Conservation (phyloP, 2,113 vertebrate species). For the Aplodontia rufa region DNA sequence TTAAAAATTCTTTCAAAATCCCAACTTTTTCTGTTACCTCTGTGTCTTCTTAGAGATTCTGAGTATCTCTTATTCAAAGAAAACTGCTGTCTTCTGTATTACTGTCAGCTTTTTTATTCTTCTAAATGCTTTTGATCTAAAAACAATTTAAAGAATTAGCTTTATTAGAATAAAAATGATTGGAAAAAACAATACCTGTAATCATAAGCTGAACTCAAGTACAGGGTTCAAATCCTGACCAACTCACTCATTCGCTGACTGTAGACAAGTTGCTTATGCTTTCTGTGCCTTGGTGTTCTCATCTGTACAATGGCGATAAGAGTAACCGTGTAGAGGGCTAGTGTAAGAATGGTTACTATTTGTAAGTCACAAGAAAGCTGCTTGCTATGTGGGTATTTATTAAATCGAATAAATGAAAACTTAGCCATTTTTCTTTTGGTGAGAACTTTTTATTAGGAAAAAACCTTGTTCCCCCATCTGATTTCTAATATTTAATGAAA, state of each 20-base stretch:
- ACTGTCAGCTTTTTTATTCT: conserved; percentile 66
- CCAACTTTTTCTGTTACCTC: conserved; percentile 79
- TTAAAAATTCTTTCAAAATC: conserved; percentile 47
- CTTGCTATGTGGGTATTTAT: background rate
- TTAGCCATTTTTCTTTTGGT: background rate
- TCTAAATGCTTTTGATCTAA: conserved; percentile 58
- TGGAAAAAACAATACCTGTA: background rate
- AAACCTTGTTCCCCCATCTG: too few relatives aligned
- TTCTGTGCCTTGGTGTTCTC: background rate
- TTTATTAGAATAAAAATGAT: conserved; percentile 40
- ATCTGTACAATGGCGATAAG: background rate
- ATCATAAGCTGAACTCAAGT: background rate
- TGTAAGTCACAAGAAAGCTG: background rate
- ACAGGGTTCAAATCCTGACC: background rate
- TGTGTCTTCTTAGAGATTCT: conserved; percentile 79
- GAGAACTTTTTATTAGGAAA: too few relatives aligned
- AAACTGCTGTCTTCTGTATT: conserved; percentile 54
- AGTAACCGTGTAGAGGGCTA: background rate
- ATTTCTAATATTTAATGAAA: too few relatives aligned
- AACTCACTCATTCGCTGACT: background rate
- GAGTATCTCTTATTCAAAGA: conserved; percentile 70
- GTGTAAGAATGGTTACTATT: background rate
- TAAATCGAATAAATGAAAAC: background rate
- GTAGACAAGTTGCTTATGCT: background rate
- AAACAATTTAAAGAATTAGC: conserved; percentile 59